Percentiles rank a stretch among this genome's conserved stretches.
Conservation (phyloP, 2,113 vertebrate species). For the Macquaria ambigua region DNA sequence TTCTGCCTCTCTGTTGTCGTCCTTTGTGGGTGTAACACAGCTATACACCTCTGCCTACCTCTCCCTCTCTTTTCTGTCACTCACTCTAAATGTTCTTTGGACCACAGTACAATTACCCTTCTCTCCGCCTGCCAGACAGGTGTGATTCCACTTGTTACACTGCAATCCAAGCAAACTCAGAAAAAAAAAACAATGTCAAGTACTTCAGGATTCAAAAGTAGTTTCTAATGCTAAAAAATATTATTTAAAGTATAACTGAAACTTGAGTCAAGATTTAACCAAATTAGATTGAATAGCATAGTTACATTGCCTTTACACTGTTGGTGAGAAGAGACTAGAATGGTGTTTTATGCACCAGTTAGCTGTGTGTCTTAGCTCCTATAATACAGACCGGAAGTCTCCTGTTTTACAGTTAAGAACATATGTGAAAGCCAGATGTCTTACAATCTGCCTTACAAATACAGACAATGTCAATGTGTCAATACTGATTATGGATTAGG, state of each 20-base stretch:
- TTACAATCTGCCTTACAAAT: neutral
- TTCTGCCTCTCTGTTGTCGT: slow-evolving; percentile 29
- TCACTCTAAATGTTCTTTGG: slow-evolving; percentile 50
- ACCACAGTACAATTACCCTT: slow-evolving; percentile 42
- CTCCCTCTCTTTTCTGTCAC: slow-evolving; percentile 33
- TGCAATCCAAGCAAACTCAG: slow-evolving; percentile 19
- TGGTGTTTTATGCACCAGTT: neutral
- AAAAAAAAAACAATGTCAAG: slow-evolving; percentile 28
- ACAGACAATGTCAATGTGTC: neutral
- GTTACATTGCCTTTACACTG: neutral
- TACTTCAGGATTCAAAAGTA: neutral
- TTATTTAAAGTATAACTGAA: neutral
- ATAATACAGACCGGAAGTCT: neutral
- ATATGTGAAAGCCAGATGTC: neutral
- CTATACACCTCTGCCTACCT: slow-evolving; percentile 28
- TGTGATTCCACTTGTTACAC: slow-evolving; percentile 47
- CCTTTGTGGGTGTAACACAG: slow-evolving; percentile 29
- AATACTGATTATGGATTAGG: neutral
- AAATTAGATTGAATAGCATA: neutral
- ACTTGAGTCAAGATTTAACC: neutral
- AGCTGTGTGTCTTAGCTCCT: neutral
- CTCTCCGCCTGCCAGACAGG: slow-evolving; percentile 16
- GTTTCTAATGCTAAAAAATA: neutral
- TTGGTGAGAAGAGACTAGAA: neutral
- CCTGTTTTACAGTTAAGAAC: neutral